Conservation (phyloP, 2,888 invertebrate genomes). For the Nebria brevicollis region DNA sequence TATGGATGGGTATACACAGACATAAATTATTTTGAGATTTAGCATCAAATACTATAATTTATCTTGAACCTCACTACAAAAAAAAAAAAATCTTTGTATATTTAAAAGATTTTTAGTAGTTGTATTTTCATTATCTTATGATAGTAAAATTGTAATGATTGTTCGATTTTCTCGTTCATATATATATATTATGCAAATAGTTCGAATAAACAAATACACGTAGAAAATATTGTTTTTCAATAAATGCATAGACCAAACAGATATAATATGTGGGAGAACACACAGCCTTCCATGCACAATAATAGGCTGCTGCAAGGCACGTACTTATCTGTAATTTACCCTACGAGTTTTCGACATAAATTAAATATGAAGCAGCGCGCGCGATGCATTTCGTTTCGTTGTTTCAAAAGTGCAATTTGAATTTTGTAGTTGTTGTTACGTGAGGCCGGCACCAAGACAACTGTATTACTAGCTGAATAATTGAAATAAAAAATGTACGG, state of each 20-base stretch:
- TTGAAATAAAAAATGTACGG: conserved; percentile 34
- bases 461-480: conserved; percentile 37
- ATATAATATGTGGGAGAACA: conserved; percentile 38
- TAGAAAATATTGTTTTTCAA: no score
- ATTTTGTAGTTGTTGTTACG: conserved; percentile 42
- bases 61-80: neutral
- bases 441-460: conserved; percentile 36
- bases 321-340: conserved; percentile 42
- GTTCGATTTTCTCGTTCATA: no score
- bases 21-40: neutral
- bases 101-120: no score
- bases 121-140: no score
- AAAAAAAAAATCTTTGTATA: no score
- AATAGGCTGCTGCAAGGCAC: conserved; percentile 32
- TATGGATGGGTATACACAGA: neutral
- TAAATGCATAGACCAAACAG: neutral
- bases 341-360: conserved; percentile 41
- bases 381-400: conserved; percentile 36
- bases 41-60: neutral
- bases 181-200: no score
- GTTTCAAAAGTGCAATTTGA: conserved; percentile 45
- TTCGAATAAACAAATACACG: no score
- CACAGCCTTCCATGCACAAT: conserved; percentile 24
- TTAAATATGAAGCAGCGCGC: conserved; percentile 36
- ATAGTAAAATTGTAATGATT: no score